Evolutionary conservation across 1,140 invertebrate genomes (phyloP).

Genomic region (Ceratitis capitata): DNA sequence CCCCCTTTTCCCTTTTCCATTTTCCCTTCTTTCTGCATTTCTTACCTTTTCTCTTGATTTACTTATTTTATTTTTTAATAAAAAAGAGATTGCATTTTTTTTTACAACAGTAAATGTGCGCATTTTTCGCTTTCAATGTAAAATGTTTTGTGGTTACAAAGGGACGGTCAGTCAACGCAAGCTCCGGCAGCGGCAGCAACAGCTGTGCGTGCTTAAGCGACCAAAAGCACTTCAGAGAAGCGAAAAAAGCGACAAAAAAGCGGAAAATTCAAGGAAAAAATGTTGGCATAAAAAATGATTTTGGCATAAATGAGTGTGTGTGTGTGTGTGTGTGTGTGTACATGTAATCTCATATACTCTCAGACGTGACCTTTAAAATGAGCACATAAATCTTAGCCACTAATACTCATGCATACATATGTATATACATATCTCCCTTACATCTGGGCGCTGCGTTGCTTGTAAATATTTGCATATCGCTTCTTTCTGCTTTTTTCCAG

Average conservation of each 20-base stretch:
- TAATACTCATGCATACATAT: neutral
- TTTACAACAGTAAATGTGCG: neutral
- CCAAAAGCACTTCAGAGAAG: neutral
- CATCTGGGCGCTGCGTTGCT: neutral
- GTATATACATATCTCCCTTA: neutral
- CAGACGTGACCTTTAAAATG: constrained; percentile 20
- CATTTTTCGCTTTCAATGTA: constrained; percentile 12
- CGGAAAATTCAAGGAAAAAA: neutral
- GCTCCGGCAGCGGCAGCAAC: neutral
- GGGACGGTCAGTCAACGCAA: neutral
- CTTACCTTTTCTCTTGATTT: neutral
- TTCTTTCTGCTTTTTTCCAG: too few relatives aligned
- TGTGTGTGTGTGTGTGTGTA: too few relatives aligned
- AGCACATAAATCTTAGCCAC: neutral
- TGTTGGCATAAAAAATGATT: neutral
- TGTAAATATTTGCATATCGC: neutral
- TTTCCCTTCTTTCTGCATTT: neutral
- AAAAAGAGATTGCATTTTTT: too few relatives aligned
- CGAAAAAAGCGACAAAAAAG: neutral
- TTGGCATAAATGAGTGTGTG: neutral
- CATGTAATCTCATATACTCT: neutral
- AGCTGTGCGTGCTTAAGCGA: neutral
- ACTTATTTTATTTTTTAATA: neutral
- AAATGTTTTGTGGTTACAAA: constrained; percentile 23
- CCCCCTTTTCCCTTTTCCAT: neutral